Base-by-base conservation (phyloP, 2,888 invertebrate species). In the Brassicogethes aeneus region DNA sequence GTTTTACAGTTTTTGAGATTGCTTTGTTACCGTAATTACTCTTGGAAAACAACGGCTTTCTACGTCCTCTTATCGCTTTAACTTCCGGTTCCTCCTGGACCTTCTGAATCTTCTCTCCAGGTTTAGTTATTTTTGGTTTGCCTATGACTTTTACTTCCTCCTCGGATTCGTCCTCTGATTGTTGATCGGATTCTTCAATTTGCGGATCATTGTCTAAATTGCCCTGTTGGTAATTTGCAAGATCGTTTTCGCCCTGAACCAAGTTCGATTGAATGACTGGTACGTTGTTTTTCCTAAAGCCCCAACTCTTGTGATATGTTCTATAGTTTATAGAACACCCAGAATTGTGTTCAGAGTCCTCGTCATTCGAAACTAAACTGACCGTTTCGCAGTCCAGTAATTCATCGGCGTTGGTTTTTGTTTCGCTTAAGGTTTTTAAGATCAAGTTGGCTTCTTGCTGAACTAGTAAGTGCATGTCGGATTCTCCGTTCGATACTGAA, bases 291-390 rank as follows among this genome's bases (percentile, higher is more conserved):
- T 71, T 71, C 37, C 70, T 66, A 52, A 71, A 69, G 52, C 73
- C 73, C 59, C 60, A 61, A 62, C 64, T 68, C 61, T 70, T 73
- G 32, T 76, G 75, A 61, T 76, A 77, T 1, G 77, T 76, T 66
- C 73, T 72, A 69, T 76, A 74, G 52, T 74, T 74, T 2, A 74
- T 69, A 41, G 77, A 72, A 57, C 74, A 70, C 7, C 73, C 70
- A 39, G 76, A 72, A 59, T 74, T 76, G 15, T 74, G 70, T 59
- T 83, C 82, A 15, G 80, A 79, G 52, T 82, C 82, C 40, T 82
- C 82, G 44, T 83, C 84, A 54, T 82, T 81, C 39, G 83, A 82
- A 1, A 83, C 82, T 32, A 80, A 61, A 57, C 83, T 85, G 47
- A 85, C 57, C 0, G 78, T 79, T 59, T 80, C 79, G 51, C 76